Evolutionary conservation across 1,140 invertebrate genomes (phyloP), one percentile per base, ranked within the genome.

Genomic region (Diorhabda carinulata): DNA sequence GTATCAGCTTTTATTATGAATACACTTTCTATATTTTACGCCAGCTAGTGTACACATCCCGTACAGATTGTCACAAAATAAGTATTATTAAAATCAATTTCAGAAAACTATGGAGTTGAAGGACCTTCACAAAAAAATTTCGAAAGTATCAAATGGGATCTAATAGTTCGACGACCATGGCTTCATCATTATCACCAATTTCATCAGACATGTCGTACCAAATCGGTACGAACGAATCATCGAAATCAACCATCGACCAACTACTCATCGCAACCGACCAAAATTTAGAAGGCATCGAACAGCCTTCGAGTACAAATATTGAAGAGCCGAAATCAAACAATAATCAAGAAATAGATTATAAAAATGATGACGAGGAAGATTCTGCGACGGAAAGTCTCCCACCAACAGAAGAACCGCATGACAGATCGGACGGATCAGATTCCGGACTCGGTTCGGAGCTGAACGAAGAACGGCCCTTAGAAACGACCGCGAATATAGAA

Each of bases 381-480:
- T 81, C 80, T 3, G 76, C 79, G 2, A 81, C 80, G 5, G 80
- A 81, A 72, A 81, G 79, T 73, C 69, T 81, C 7, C 78, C 78
- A 8, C 66, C 77, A 9, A 61, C 73, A 6, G 78, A 79, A 65
- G 80, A 81, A 72, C 77, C 76, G 4, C 80, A 81, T 64, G 80
- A 81, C 66, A 81, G 90, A 66, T 91, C 89, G 5, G 91, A 93
- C 78, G 91, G 91, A 3, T 93, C 91, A 60, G 92, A 93, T 79
- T 93, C 91, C 2, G 92, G 92, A 0, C 77, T 94, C 42, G 80
- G 80, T 41, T 81, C 82, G 43, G 82, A 84, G 76, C 70, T 83
- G 43, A 72, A 73, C 62, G 83, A 84, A 68, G 82, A 83, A 68
- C 70, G 82, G 73, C 76, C 80, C 6, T 78, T 76, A 68, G 82